Base-by-base conservation (phyloP, 2,113 vertebrate species). In the Progne subis region DNA sequence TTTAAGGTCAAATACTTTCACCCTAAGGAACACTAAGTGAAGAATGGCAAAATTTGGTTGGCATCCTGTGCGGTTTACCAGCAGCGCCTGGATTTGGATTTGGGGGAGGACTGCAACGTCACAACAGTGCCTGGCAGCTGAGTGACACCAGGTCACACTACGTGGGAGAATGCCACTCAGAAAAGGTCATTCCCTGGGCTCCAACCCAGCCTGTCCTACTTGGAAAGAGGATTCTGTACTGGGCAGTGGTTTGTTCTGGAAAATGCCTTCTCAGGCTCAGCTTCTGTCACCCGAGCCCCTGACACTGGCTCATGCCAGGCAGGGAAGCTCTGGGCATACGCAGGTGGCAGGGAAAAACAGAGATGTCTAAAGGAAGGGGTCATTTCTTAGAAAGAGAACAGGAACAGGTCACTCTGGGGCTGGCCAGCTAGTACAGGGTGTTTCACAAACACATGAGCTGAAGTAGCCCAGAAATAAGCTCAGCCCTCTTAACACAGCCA, bases 1-100 rank as follows among this genome's bases (percentile, higher is more conserved):
- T n/a, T 82, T 91, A 67, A 91, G 92, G 90, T 95, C 92, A 95
- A 94, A 69, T 80, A 69, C 32, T 90, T 95, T 63, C 74, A 86
- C 61, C 65, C n/a, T 21, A 79, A 79, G 61, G 52, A 75, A 68
- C 44, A 34, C 11, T 52, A 64, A 90, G 56, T 18, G 79, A 92
- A 94, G 63, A 83, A 83, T n/a, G 89, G 76, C 53, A 81, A 74
- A 84, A 60, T 49, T 44, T 21, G 41, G 26, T 78, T 95, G 90
- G 81, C 50, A 68, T 94, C 72, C 85, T 79, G 44, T 87, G 89
- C 26, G 92, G 94, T 84, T 95, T 72, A 88, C 78, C 90, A 78
- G 86, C 11, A 1, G 85, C n/a, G 55, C 86, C 80, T 91, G 3
- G 4, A 44, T 79, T 32, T 91, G 4, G 5, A n/a, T 83, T 18